These are phyloP conservation scores for Triplophysa bombifrons DNA, from an alignment of 2,797 vertebrate species.

Conservation along the genomic window DNA sequence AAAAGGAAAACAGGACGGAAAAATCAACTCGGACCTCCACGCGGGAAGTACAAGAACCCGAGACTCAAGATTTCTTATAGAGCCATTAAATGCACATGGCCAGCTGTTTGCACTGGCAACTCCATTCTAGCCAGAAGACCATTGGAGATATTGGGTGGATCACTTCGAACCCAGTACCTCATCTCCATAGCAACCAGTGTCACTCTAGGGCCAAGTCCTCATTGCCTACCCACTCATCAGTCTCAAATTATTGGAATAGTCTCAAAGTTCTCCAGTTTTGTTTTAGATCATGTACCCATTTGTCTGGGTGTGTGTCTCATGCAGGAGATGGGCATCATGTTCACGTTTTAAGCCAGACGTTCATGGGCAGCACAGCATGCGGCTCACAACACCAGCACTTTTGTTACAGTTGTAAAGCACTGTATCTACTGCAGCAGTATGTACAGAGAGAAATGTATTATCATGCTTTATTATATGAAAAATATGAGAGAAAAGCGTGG, in stretches of 20 bases:
- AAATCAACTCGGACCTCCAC: constrained; percentile 47
- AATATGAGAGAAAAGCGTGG: constrained; percentile 72
- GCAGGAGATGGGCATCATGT: constrained; percentile 67
- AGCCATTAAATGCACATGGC: constrained; percentile 62
- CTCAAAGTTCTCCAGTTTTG: constrained; percentile 62
- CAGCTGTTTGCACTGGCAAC: constrained; percentile 64
- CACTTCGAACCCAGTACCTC: constrained; percentile 56
- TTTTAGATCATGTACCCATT: constrained; percentile 57
- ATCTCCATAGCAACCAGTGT: constrained; percentile 54
- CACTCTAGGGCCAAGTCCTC: constrained; percentile 39
- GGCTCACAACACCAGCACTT: constrained; percentile 78
- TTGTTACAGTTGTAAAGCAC: constrained; percentile 79
- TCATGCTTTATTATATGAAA: constrained; percentile 75
- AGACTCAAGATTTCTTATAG: constrained; percentile 62
- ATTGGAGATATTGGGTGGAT: constrained; percentile 53
- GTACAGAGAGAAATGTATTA: constrained; percentile 82
- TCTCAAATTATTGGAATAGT: constrained; percentile 55
- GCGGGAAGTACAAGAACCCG: constrained; percentile 62
- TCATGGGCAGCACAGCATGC: constrained; percentile 65
- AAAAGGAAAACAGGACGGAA: constrained; percentile 59
- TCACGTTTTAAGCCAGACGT: constrained; percentile 67
- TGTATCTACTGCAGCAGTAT: constrained; percentile 79
- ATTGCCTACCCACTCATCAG: constrained; percentile 42
- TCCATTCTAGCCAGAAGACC: constrained; percentile 50
- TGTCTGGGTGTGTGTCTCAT: constrained; percentile 65